Conservation (phyloP, 2,888 invertebrate species). For the Acronicta psi region DNA sequence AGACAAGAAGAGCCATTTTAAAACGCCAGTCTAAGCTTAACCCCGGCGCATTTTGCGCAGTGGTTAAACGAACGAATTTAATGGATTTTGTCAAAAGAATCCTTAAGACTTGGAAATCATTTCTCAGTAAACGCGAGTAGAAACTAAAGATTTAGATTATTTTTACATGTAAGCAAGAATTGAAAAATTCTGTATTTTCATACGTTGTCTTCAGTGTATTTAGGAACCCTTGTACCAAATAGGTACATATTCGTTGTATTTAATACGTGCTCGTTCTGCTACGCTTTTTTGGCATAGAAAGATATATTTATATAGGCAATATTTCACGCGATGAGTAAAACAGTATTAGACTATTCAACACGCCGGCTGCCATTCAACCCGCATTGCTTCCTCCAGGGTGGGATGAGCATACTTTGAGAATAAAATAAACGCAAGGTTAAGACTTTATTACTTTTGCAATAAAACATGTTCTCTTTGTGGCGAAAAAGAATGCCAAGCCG, state of each 20-base stretch:
- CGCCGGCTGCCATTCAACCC: constrained; percentile 63
- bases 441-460: constrained; percentile 2
- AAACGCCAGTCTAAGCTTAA: constrained; percentile 43
- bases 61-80: constrained; percentile 46
- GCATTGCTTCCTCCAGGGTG: constrained; percentile 58
- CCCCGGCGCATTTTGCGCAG: constrained; percentile 31
- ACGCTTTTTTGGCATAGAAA: constrained; percentile 16
- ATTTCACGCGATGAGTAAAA: constrained; percentile 55
- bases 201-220: constrained; percentile 7
- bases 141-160: constrained; percentile 3
- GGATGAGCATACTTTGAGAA: constrained; percentile 49
- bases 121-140: constrained; percentile 16
- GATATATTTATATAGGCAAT: constrained; percentile 46
- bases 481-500: background rate
- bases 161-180: background rate
- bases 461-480: background rate
- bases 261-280: constrained; percentile 20
- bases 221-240: background rate
- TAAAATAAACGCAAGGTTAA: background rate
- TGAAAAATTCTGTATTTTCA: constrained; percentile 10
- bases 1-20: constrained; percentile 51
- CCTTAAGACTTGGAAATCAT: background rate
- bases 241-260: constrained; percentile 12
- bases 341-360: constrained; percentile 57
- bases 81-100: constrained; percentile 30